These are phyloP conservation scores for Asteroscopus sphinx DNA, from an alignment of 2,888 invertebrate genomes.

Conservation along the genomic window DNA sequence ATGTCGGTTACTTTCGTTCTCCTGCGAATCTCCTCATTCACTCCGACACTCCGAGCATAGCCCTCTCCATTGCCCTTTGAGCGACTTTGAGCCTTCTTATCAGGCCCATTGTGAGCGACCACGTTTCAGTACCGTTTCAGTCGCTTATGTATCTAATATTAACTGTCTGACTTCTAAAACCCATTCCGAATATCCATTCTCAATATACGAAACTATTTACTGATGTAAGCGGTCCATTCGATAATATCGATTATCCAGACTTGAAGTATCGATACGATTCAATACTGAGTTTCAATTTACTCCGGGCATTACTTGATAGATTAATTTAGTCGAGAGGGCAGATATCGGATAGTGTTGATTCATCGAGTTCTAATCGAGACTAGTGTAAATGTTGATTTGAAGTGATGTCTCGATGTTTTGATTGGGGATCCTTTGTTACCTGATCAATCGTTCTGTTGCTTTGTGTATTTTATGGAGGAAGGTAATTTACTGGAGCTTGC, in stretches of 20 bases:
- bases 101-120: too few species aligned
- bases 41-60: too few species aligned
- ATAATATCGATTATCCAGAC: constrained; percentile 18
- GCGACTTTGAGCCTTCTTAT: too few species aligned
- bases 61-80: too few species aligned
- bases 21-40: too few species aligned
- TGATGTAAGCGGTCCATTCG: constrained; percentile 14
- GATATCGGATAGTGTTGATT: constrained; percentile 58
- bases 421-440: constrained; percentile 48
- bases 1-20: too few species aligned
- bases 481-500: constrained; percentile 22
- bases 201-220: constrained; percentile 13
- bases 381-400: constrained; percentile 48
- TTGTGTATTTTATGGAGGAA: constrained; percentile 12
- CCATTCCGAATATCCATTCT: constrained; percentile 10
- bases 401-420: constrained; percentile 48
- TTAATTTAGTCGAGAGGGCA: constrained; percentile 53
- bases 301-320: constrained; percentile 48
- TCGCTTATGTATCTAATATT: constrained; percentile 12
- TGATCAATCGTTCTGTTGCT: constrained; percentile 35
- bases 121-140: too few species aligned
- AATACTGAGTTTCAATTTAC: constrained; percentile 53
- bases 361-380: constrained; percentile 53
- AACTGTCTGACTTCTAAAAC: constrained; percentile 15
- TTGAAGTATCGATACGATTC: constrained; percentile 31